These are phyloP conservation scores for Ruditapes philippinarum DNA, from an alignment of 1,140 invertebrate species.

Conservation along the genomic window DNA sequence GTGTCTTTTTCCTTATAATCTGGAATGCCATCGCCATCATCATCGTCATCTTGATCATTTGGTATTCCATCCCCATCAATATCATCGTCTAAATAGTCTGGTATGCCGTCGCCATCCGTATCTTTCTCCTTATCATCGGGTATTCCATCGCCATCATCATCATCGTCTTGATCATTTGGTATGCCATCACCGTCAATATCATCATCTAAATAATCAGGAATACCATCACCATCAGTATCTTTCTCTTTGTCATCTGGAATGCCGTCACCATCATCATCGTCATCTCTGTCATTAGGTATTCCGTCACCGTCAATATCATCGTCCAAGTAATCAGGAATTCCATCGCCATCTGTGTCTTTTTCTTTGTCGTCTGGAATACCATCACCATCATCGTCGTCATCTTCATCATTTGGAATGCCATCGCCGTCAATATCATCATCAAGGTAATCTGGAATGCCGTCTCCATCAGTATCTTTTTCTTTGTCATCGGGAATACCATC, in stretches of 20 bases:
- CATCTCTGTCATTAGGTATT: constrained; percentile 79
- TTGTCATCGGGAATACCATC: constrained; percentile 83
- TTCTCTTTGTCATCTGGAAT: constrained; percentile 76
- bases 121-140: constrained; percentile 79
- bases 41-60: constrained; percentile 79
- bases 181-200: constrained; percentile 84
- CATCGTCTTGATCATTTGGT: constrained; percentile 78
- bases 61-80: constrained; percentile 80
- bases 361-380: constrained; percentile 81
- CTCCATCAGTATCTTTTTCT: constrained; percentile 79
- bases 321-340: constrained; percentile 74
- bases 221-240: constrained; percentile 81
- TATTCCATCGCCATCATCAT: constrained; percentile 83
- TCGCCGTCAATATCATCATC: constrained; percentile 82
- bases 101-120: constrained; percentile 80
- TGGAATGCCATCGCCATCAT: constrained; percentile 78
- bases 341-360: constrained; percentile 77
- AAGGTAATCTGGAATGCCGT: constrained; percentile 78
- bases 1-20: constrained; percentile 76
- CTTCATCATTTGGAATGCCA: constrained; percentile 79
- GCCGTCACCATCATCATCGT: constrained; percentile 78
- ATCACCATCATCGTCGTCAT: constrained; percentile 80
- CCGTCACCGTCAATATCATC: constrained; percentile 81
- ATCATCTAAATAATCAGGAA: constrained; percentile 77
- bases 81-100: constrained; percentile 79